Evolutionary conservation across 1,140 invertebrate genomes (phyloP).

Genomic region (Lamellibrachia luymesi): DNA sequence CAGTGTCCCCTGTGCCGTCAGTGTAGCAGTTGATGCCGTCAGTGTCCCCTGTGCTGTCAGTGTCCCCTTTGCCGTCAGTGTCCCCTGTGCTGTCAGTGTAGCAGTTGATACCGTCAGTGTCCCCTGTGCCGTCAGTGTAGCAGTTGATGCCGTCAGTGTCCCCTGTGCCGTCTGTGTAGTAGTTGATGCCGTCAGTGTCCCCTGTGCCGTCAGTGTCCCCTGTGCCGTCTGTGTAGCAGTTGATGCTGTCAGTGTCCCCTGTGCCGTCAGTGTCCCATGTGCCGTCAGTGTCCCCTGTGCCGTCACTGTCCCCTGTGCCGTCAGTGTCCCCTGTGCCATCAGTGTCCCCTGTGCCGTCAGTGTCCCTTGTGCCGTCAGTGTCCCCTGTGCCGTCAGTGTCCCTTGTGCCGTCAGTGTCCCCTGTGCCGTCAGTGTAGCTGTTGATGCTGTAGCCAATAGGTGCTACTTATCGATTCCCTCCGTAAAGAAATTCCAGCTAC

Average conservation of each 20-base stretch:
- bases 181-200: background rate
- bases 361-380: background rate
- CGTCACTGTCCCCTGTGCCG: background rate
- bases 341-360: background rate
- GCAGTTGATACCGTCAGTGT: background rate
- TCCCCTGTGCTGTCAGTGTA: background rate
- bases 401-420: background rate
- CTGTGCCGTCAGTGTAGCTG: background rate
- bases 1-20: background rate
- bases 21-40: background rate
- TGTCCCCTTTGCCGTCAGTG: background rate
- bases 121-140: background rate
- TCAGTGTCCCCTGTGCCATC: background rate
- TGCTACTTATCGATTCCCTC: background rate
- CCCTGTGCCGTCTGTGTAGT: background rate
- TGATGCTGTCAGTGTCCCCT: too few relatives aligned
- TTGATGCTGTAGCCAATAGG: background rate
- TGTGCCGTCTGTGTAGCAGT: too few relatives aligned
- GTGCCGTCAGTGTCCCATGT: background rate
- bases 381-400: background rate
- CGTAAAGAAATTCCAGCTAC: background rate
- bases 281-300: background rate
- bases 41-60: background rate
- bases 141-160: background rate
- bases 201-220: background rate